Evolutionary conservation across 2,888 invertebrate species (phyloP).

Genomic region (Melikaiella ostensackeni): DNA sequence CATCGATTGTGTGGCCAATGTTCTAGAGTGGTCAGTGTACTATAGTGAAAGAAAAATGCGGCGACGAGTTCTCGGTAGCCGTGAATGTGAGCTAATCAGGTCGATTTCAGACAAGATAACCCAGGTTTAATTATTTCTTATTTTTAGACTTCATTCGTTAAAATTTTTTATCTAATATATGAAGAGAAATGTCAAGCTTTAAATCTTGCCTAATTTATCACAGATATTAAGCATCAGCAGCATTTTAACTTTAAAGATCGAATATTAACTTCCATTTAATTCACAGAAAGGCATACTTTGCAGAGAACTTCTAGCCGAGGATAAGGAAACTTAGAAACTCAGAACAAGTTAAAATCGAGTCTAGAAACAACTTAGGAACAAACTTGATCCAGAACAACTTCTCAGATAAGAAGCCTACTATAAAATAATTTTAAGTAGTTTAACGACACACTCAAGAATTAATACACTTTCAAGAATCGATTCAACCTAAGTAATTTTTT

Average conservation of each 20-base stretch:
- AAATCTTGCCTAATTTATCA: neutral
- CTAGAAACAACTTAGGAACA: conserved; percentile 16
- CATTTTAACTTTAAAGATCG: neutral
- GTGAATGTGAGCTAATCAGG: conserved; percentile 29
- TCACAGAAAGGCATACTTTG: neutral
- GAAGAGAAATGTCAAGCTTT: too few species aligned
- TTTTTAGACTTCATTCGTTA: neutral
- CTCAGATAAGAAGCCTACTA: neutral
- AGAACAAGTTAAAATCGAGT: conserved; percentile 14
- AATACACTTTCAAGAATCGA: too few species aligned
- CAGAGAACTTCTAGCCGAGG: neutral
- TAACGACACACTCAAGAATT: neutral
- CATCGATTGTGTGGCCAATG: conserved; percentile 6
- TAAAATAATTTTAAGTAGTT: neutral
- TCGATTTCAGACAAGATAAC: conserved; percentile 19
- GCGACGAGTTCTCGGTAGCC: conserved; percentile 23
- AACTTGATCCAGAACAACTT: conserved; percentile 5
- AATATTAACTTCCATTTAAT: neutral
- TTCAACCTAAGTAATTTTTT: too few species aligned
- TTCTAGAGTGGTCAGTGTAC: neutral
- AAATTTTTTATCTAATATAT: neutral
- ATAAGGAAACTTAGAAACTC: neutral
- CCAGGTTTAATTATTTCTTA: conserved; percentile 9
- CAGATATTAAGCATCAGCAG: neutral
- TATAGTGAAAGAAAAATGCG: conserved; percentile 28